phyloP scores from a whole-genome alignment of 1,140 invertebrate genomes.

The Drosophila dunni region DNA sequence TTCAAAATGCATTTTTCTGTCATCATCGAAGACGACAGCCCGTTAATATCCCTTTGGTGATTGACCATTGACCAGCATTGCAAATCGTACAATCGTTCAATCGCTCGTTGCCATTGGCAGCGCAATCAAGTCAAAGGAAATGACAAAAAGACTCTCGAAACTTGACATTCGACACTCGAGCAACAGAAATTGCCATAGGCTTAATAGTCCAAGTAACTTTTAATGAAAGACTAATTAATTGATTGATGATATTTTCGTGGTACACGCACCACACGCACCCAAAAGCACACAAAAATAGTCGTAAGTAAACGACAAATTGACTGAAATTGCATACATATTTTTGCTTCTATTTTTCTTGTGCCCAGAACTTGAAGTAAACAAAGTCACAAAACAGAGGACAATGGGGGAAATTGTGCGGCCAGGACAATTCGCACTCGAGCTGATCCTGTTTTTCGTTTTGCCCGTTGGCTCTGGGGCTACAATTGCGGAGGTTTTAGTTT shows the following conservation, averaged over 20 bases:
- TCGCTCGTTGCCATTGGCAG: not conserved
- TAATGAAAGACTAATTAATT: constrained; percentile 69
- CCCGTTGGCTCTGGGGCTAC: not conserved
- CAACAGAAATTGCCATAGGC: constrained; percentile 38
- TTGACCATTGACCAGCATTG: not conserved
- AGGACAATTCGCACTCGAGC: not conserved
- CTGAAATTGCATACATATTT: constrained; percentile 64
- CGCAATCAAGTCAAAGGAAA: not conserved
- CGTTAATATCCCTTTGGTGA: not conserved
- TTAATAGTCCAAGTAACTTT: constrained; percentile 41
- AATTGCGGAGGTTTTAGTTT: constrained; percentile 43
- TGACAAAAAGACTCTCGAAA: not conserved
- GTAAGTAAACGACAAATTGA: constrained; percentile 45
- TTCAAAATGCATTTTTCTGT: constrained; percentile 13
- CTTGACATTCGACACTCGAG: constrained; percentile 27
- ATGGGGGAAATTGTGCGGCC: not conserved
- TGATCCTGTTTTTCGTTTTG: constrained; percentile 2
- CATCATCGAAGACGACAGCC: not conserved
- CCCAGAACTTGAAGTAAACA: constrained; percentile 4
- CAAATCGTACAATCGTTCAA: not conserved
- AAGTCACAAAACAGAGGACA: constrained; percentile 3
- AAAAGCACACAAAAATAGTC: constrained; percentile 5
- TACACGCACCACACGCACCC: not conserved
- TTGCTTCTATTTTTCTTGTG: not conserved
- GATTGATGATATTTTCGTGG: constrained; percentile 48